Conservation (phyloP, 2,113 vertebrate genomes). For the Xiphias gladius region DNA sequence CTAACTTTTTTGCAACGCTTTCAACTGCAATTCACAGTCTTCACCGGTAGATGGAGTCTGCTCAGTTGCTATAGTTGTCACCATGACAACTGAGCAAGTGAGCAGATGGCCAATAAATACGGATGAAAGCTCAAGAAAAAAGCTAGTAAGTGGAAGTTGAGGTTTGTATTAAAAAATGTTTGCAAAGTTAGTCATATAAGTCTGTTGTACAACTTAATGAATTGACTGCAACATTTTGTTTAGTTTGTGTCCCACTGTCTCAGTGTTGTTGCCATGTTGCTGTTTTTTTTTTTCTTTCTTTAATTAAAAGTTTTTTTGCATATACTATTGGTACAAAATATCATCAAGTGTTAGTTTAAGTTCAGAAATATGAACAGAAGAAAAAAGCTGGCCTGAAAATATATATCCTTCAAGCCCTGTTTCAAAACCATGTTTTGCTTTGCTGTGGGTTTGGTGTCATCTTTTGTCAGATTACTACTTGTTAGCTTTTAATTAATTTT, state of each 20-base stretch:
- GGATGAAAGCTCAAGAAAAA: no score
- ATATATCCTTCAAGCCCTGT: slow-evolving; percentile 27
- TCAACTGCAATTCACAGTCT: not conserved
- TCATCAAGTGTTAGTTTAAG: no score
- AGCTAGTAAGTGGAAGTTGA: no score
- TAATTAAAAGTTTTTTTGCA: not conserved
- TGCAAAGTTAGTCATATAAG: no score
- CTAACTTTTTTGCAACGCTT: not conserved
- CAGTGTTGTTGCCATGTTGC: not conserved
- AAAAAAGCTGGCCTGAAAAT: not conserved
- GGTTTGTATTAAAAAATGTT: no score
- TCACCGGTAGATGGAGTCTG: not conserved
- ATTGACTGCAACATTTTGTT: no score
- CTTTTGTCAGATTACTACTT: slow-evolving; percentile 1
- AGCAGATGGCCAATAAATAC: no score
- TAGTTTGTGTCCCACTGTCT: no score
- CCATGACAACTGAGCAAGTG: not conserved
- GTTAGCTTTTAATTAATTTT: not conserved
- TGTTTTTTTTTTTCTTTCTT: not conserved
- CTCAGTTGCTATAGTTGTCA: not conserved
- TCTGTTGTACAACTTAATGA: no score
- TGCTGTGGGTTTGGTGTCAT: slow-evolving; percentile 4
- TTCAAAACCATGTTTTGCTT: slow-evolving; percentile 32
- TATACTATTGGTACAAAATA: not conserved
- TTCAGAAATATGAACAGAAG: not conserved